phyloP scores from a whole-genome alignment of 1,140 invertebrate species.

The Sminthurides bifidus region DNA sequence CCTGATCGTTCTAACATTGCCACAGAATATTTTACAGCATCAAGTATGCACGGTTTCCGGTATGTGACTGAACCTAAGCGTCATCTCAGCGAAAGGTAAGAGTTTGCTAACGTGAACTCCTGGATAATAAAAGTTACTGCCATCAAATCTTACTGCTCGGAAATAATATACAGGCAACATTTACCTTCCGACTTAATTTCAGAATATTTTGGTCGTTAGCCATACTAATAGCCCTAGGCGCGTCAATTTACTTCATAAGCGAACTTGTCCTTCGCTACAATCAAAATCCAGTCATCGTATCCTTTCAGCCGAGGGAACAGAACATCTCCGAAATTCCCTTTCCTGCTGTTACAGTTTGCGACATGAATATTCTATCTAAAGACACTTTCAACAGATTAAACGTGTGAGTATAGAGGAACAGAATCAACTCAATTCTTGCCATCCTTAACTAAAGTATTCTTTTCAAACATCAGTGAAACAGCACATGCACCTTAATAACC shows the following conservation, averaged over 20 bases:
- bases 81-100: slow-evolving; percentile 11
- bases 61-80: slow-evolving; percentile 2
- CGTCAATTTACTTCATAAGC: slow-evolving; percentile 6
- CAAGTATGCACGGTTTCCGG: slow-evolving; percentile 1
- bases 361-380: neutral
- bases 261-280: neutral
- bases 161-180: neutral
- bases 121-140: neutral
- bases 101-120: neutral
- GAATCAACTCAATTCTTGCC: too few species aligned
- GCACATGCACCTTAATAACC: too few species aligned
- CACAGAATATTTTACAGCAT: neutral
- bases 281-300: slow-evolving; percentile 13
- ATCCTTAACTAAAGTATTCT: too few species aligned
- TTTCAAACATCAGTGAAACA: too few species aligned
- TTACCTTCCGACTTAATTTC: neutral
- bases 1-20: too few species aligned
- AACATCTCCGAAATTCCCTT: slow-evolving; percentile 11
- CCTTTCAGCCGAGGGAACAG: neutral
- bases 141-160: neutral
- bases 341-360: slow-evolving; percentile 20
- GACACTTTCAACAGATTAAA: neutral
- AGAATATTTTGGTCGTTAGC: slow-evolving; percentile 15
- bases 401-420: too few species aligned
- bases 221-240: neutral